Base-by-base conservation (phyloP, 2,888 invertebrate genomes). In the Himalopsyche tibetana region DNA sequence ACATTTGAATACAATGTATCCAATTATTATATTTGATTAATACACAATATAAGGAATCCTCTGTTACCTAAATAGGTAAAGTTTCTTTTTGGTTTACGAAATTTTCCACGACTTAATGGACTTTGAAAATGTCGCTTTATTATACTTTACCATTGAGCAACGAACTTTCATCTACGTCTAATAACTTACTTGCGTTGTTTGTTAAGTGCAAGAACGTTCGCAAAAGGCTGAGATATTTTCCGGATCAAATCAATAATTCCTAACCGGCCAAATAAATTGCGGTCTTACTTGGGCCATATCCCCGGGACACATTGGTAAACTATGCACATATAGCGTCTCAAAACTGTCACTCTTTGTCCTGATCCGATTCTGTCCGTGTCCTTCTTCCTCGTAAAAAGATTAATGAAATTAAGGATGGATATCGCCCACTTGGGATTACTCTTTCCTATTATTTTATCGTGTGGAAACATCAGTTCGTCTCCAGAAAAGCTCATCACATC, bases 401-500 rank as follows among this genome's bases (percentile, higher is more conserved):
- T 63, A 63, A 63, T 63, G 63, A 63, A 63, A 63, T 63, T 63
- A 63, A 63, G 63, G 63, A 63, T 28, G 8, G 63, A 63, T 19
- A 63, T 63, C 63, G n/a, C 63, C 63, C 63, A 28, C 63, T 19
- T 11, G 63, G 63, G 63, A 63, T 63, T 63, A 63, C 63, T 63
- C n/a, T 63, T 63, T 63, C 28, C 28, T 63, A 19, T 63, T 63
- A 19, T 63, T 63, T n/a, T 63, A 63, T 63, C 63, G 63, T 63
- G 63, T 11, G 5, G 4, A 4, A 28, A 6, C n/a, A 19, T 19
- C 63, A 19, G 19, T 63, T 19, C 63, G 63, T 63, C 63, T 28
- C 28, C 63, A 28, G 2, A 19, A 63, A 8, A 63, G 8, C 45
- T 51, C 11, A 8, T 45, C 45, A 11, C 6, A 8, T 45, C 45